phyloP scores from a whole-genome alignment of 2,797 vertebrate species.

The Sebastes itinus region DNA sequence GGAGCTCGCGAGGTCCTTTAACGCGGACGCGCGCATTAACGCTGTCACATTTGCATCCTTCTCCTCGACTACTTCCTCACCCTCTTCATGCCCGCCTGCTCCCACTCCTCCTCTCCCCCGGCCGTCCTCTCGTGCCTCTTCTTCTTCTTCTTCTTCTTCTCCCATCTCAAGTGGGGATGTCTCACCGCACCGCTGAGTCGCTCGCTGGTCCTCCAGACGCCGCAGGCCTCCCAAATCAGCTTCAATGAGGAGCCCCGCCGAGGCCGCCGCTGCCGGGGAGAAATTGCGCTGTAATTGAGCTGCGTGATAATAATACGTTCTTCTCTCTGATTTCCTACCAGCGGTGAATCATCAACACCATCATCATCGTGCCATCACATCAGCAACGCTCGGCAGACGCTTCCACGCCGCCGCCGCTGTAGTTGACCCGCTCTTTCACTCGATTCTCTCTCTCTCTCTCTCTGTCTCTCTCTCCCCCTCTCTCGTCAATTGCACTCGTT shows the following conservation, averaged over 20 bases:
- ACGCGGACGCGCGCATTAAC: not conserved
- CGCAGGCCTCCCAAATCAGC: conserved; percentile 74
- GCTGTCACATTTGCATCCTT: not conserved
- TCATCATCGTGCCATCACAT: conserved; percentile 71
- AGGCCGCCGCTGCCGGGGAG: conserved; percentile 63
- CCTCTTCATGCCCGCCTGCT: conserved; percentile 27
- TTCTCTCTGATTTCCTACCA: conserved; percentile 74
- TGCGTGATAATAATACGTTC: conserved; percentile 75
- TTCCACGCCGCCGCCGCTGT: conserved; percentile 24
- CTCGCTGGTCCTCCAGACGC: conserved; percentile 61
- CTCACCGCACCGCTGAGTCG: conserved; percentile 35
- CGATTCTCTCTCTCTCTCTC: not conserved
- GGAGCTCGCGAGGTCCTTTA: conserved; percentile 4
- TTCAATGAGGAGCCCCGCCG: conserved; percentile 72
- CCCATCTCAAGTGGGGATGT: conserved; percentile 58
- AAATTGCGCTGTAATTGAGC: conserved; percentile 79
- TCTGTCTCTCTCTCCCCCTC: not conserved
- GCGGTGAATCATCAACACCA: conserved; percentile 75
- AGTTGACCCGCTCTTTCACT: conserved; percentile 60
- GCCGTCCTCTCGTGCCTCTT: conserved; percentile 24
- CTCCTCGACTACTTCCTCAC: conserved; percentile 18
- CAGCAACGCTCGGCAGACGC: conserved; percentile 57
- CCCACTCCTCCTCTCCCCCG: conserved; percentile 26
- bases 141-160: not conserved
- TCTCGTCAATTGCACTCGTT: conserved; percentile 57